These are phyloP conservation scores for Polypedilum vanderplanki DNA, from an alignment of 1,140 invertebrate species.

Conservation along the genomic window DNA sequence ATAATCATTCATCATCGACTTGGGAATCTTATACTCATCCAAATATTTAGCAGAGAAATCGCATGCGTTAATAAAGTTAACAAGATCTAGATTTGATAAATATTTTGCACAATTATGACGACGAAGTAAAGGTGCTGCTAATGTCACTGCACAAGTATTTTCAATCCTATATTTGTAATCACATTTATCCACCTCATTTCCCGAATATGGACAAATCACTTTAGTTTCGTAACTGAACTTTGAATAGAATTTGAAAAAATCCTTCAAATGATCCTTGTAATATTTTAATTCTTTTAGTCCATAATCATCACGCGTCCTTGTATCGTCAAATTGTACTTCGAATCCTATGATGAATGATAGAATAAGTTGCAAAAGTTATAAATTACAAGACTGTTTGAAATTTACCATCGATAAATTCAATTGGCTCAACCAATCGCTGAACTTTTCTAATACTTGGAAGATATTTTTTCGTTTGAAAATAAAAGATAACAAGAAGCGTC, in stretches of 20 bases:
- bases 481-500: not conserved
- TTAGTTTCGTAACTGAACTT: not conserved
- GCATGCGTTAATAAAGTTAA: not conserved
- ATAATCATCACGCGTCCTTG: not conserved
- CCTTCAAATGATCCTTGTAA: not conserved
- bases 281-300: not conserved
- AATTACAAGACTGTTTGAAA: not conserved
- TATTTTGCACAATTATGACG: not conserved
- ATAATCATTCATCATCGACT: not conserved
- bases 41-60: not conserved
- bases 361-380: not conserved
- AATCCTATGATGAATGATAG: not conserved
- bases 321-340: not conserved
- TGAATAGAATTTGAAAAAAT: not conserved
- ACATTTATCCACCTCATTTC: not conserved
- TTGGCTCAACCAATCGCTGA: not conserved
- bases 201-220: not conserved
- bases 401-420: slow-evolving; percentile 4
- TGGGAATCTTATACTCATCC: not conserved
- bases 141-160: not conserved
- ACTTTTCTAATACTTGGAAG: not conserved
- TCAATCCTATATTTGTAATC: not conserved
- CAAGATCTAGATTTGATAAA: not conserved
- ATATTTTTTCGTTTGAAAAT: not conserved
- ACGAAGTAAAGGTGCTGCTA: not conserved